Conservation (phyloP, 2,797 vertebrate species). For the Esox lucius region DNA sequence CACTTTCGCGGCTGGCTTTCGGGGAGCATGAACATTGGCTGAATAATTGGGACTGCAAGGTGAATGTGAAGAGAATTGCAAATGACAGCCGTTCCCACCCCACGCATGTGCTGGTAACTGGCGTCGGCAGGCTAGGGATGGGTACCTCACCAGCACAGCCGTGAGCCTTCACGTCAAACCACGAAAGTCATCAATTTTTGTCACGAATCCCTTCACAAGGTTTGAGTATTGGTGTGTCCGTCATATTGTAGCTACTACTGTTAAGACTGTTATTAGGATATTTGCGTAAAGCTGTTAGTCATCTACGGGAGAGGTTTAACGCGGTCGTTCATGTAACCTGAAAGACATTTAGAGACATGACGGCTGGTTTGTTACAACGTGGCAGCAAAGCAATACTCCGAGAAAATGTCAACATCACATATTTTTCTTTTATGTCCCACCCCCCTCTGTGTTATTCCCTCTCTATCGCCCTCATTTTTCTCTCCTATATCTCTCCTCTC, state of each 20-base stretch:
- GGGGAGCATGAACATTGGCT: not conserved
- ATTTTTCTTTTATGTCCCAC: not conserved
- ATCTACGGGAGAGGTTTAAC: not conserved
- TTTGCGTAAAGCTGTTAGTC: not conserved
- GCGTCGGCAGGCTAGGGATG: conserved; percentile 56
- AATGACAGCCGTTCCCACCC: conserved; percentile 38
- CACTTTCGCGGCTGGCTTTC: not conserved
- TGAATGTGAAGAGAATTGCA: not conserved
- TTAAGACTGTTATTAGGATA: not conserved
- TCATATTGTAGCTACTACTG: not conserved
- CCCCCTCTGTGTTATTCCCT: not conserved
- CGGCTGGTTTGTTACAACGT: conserved; percentile 10
- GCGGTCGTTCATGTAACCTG: too few relatives aligned
- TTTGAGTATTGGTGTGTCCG: not conserved
- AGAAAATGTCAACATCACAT: conserved; percentile 18
- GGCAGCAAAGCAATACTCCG: conserved; percentile 3
- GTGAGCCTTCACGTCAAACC: not conserved
- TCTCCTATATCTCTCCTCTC: not conserved
- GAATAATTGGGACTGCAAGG: not conserved
- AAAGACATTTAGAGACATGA: not conserved
- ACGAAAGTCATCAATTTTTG: conserved; percentile 2
- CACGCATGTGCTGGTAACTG: not conserved
- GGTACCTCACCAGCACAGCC: conserved; percentile 2
- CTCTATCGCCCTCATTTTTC: conserved; percentile 31
- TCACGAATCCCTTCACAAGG: not conserved